phyloP scores from a whole-genome alignment of 1,140 invertebrate species.

The Cotesia glomerata region DNA sequence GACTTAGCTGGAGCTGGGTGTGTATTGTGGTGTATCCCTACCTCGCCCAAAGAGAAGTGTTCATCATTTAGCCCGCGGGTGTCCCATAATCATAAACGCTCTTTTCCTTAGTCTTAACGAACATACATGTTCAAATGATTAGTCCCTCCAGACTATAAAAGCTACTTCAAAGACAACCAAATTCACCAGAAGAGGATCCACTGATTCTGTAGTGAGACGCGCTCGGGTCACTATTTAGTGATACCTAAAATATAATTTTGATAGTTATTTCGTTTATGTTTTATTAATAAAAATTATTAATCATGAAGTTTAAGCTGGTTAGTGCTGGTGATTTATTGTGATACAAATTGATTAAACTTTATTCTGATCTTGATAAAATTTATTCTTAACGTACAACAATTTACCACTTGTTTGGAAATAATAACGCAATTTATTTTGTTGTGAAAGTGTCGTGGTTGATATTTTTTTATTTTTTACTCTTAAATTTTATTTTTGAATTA shows the following conservation, averaged over 20 bases:
- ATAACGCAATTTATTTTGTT: neutral
- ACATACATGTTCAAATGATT: slow-evolving; percentile 1
- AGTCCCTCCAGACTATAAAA: slow-evolving; percentile 19
- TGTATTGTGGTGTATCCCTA: neutral
- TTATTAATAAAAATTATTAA: neutral
- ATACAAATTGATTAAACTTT: neutral
- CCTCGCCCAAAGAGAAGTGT: slow-evolving; percentile 3
- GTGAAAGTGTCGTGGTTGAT: slow-evolving; percentile 23
- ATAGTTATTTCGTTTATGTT: no score
- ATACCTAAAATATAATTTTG: neutral
- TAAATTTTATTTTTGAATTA: neutral
- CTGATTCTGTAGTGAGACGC: slow-evolving; percentile 16
- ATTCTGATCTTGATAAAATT: neutral
- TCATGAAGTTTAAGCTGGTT: slow-evolving; percentile 16
- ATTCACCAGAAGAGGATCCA: slow-evolving; percentile 23
- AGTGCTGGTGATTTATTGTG: slow-evolving; percentile 12
- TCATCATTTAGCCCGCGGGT: slow-evolving; percentile 17
- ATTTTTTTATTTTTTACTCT: neutral
- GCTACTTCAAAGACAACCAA: slow-evolving; percentile 5
- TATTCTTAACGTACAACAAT: neutral
- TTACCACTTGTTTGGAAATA: neutral
- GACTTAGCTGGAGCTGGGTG: neutral
- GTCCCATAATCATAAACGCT: neutral
- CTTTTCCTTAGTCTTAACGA: neutral
- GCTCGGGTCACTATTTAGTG: neutral